Conservation (phyloP, 2,797 vertebrate genomes). For the Calcarius lapponicus region DNA sequence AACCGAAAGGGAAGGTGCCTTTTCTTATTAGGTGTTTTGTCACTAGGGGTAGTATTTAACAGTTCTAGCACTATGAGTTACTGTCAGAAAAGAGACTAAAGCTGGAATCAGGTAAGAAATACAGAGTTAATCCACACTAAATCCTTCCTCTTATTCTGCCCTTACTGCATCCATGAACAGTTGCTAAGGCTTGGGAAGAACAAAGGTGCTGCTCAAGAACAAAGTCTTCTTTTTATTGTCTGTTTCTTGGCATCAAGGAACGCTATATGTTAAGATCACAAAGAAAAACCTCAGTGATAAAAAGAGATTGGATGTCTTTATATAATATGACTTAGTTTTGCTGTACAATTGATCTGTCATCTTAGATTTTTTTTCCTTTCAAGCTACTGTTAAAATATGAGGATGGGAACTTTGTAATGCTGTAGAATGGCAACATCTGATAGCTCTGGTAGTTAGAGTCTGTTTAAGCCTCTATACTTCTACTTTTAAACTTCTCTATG, state of each 20-base stretch:
- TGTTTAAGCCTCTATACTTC: background rate
- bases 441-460: background rate
- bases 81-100: background rate
- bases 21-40: background rate
- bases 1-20: background rate
- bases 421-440: background rate
- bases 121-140: background rate
- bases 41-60: background rate
- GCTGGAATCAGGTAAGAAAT: background rate
- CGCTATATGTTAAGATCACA: background rate
- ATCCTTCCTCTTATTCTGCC: background rate
- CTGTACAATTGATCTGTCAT: background rate
- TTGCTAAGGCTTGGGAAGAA: constrained; percentile 8
- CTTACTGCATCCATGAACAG: background rate
- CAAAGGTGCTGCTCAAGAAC: background rate
- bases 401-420: background rate
- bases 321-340: background rate
- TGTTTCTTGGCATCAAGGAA: constrained; percentile 2
- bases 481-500: background rate
- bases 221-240: constrained; percentile 5
- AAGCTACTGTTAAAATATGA: background rate
- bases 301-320: background rate
- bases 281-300: background rate
- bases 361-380: background rate
- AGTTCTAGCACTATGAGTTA: background rate